A percentile compares a stretch with the other conserved stretches of the same genome.
phyloP scores from a whole-genome alignment of 2,797 vertebrate species.

The Rhabdomys pumilio region DNA sequence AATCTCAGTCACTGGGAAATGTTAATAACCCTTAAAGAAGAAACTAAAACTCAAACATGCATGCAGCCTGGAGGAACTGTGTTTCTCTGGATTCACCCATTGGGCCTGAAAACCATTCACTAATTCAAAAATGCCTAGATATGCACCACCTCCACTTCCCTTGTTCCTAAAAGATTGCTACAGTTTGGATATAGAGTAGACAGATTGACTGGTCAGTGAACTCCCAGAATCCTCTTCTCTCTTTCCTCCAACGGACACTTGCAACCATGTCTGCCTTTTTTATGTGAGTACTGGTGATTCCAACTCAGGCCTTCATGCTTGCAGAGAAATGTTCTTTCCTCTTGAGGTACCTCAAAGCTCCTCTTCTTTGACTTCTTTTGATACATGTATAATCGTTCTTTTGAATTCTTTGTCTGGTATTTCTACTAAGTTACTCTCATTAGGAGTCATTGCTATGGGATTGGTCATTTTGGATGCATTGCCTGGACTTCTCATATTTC shows the following conservation, averaged over 20 bases:
- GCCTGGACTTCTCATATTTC: neutral
- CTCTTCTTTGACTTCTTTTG: neutral
- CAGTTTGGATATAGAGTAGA: neutral
- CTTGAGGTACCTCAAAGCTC: neutral
- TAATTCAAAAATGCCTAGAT: neutral
- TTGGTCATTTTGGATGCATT: neutral
- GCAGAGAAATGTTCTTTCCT: neutral
- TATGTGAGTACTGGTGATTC: neutral
- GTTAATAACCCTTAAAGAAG: neutral
- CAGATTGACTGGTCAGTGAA: neutral
- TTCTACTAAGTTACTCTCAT: neutral
- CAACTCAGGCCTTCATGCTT: neutral
- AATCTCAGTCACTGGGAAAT: neutral
- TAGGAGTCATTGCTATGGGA: neutral
- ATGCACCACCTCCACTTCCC: fast-evolving
- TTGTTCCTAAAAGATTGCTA: neutral
- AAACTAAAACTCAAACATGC: neutral
- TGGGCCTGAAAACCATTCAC: neutral
- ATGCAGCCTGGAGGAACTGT: neutral
- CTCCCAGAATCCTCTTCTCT: neutral
- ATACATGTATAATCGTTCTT: neutral
- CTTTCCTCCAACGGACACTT: neutral
- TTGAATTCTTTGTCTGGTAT: neutral
- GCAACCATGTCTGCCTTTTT: neutral
- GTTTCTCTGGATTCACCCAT: neutral